Evolutionary conservation across 2,888 invertebrate species (phyloP), one percentile per base, ranked within the genome.

Genomic region (Drosophila subquinaria): DNA sequence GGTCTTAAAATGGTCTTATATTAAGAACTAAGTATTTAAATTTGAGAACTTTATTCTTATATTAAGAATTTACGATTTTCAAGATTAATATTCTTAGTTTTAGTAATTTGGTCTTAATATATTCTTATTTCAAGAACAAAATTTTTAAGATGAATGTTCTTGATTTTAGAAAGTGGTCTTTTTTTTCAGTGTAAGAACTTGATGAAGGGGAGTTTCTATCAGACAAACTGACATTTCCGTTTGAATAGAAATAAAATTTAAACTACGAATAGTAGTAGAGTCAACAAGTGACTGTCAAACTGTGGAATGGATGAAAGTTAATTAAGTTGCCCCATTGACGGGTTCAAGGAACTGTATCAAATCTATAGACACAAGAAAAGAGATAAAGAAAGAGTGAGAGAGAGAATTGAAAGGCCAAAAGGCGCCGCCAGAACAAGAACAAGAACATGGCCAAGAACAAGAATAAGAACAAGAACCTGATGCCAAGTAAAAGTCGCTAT

Each of bases 301-400:
- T 67, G 60, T 74, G 42, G 57, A 60, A 67, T 65, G 65, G 79
- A 79, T 79, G 84, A 82, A 82, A 85, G 88, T 79, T 85, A 88
- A 85, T 85, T 88, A 85, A 88, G 82, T 77, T 82, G 79, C 69
- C 61, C 47, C 47, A 40, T 43, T 15, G 38, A 48, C 33, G 86
- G 69, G 84, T 88, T 85, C 84, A 85, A 85, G 79, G 74, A 88
- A 85, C 84, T 85, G 69, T 45, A 43, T 52, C 73, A 70, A 73
- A 79, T 59, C 55, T 45, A 47, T 65, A 52, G 52, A 33, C 27
- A 42, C n/a, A 68, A 55, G 36, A 36, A 51, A 62, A 33, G 50
- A 68, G 52, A 57, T 68, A 68, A 48, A 61, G 10, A 15, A 48
- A 47, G 56, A 55, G 62, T 11, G 55, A 55, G 62, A 15, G 55